These are phyloP conservation scores for Drosophila tanythrix DNA, from an alignment of 2,888 invertebrate genomes.

Conservation along the genomic window DNA sequence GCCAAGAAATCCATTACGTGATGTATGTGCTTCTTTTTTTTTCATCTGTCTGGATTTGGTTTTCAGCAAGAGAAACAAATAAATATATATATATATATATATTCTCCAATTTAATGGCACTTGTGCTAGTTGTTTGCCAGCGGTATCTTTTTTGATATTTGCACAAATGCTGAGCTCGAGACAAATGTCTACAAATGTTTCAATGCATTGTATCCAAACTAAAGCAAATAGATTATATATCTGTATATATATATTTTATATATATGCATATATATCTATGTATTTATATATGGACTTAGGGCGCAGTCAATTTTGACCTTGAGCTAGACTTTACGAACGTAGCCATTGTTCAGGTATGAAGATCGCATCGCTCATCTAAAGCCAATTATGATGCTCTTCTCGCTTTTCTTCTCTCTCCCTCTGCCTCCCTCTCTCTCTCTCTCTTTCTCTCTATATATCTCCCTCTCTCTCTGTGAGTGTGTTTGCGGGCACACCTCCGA, in stretches of 20 bases:
- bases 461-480: background rate
- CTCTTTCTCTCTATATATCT: background rate
- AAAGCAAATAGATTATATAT: background rate
- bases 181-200: slow-evolving; percentile 28
- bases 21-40: slow-evolving; percentile 12
- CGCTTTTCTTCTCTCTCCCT: background rate
- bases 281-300: slow-evolving; percentile 27
- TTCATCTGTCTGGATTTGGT: slow-evolving; percentile 14
- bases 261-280: background rate
- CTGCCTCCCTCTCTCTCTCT: background rate
- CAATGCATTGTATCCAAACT: slow-evolving; percentile 19
- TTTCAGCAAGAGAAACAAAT: slow-evolving; percentile 3
- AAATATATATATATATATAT: background rate
- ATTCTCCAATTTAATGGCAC: slow-evolving; percentile 58
- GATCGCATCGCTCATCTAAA: slow-evolving; percentile 21
- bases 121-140: slow-evolving; percentile 55
- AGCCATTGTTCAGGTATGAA: slow-evolving; percentile 41
- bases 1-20: slow-evolving; percentile 68
- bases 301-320: slow-evolving; percentile 50
- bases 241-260: background rate
- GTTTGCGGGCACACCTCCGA: slow-evolving; percentile 52
- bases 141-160: slow-evolving; percentile 47
- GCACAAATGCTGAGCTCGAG: slow-evolving; percentile 50
- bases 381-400: slow-evolving; percentile 21
- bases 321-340: slow-evolving; percentile 27